These are phyloP conservation scores for Columba janthina DNA, from an alignment of 2,113 vertebrate genomes.

Conservation along the genomic window DNA sequence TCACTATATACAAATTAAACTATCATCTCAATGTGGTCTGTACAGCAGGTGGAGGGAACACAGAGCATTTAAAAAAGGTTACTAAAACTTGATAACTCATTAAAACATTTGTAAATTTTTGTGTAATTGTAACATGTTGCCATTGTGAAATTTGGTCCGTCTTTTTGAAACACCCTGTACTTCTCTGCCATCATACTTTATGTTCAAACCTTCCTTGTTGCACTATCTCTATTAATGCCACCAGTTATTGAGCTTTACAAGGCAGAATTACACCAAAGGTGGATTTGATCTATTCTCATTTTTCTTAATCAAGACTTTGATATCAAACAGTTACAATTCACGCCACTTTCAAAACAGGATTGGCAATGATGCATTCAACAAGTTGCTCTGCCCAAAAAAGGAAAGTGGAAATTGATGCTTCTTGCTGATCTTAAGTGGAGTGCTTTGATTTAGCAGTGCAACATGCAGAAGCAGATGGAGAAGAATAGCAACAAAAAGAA, in stretches of 20 bases:
- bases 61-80: no score
- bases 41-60: no score
- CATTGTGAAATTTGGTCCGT: no score
- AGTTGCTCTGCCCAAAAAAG: background rate
- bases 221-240: background rate
- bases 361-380: background rate
- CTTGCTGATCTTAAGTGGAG: background rate
- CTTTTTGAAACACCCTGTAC: background rate
- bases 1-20: no score
- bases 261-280: background rate
- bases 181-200: background rate
- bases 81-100: no score
- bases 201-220: background rate
- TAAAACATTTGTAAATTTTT: no score
- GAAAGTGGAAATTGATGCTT: background rate
- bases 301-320: background rate
- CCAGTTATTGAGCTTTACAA: background rate
- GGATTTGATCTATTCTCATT: background rate
- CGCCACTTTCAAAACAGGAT: background rate
- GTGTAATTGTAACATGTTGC: no score
- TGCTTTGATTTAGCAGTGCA: conserved; percentile 22
- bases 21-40: no score
- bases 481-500: background rate
- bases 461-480: background rate
- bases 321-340: background rate